These are phyloP conservation scores for Diplosoma virens DNA, from an alignment of 23 tunicate species.

Conservation along the genomic window DNA sequence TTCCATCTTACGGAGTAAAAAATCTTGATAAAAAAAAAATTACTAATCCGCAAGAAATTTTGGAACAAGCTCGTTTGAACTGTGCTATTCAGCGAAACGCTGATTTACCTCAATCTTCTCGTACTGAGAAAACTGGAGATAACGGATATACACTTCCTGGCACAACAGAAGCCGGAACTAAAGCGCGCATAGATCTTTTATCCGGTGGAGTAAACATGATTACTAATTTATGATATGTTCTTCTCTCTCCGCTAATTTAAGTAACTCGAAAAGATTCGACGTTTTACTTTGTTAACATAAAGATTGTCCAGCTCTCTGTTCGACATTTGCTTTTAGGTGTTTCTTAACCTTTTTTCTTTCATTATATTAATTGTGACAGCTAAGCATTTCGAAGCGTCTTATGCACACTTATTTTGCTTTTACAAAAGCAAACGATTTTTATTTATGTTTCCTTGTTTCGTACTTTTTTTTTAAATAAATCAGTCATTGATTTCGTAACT, in stretches of 20 bases:
- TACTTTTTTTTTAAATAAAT: no score
- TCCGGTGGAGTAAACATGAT: constrained; percentile 89
- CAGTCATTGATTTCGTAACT: no score
- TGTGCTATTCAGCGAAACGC: background rate
- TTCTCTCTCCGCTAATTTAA: background rate
- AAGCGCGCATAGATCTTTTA: constrained; percentile 81
- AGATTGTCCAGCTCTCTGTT: no score
- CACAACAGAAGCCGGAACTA: constrained; percentile 83
- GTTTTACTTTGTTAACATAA: no score
- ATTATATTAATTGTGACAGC: no score
- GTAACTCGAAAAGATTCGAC: no score
- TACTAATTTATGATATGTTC: constrained; percentile 55
- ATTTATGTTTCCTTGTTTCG: no score
- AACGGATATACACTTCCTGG: constrained; percentile 80
- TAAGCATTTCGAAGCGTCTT: no score
- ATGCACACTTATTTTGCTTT: no score
- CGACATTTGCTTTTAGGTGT: no score
- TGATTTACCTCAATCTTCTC: background rate
- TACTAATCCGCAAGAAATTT: constrained; percentile 45
- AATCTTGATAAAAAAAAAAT: constrained; percentile 13
- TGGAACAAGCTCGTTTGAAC: constrained; percentile 28
- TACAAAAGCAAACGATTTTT: no score
- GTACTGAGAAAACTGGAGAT: background rate
- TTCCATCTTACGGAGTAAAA: constrained; percentile 37
- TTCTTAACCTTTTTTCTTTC: no score